Evolutionary conservation across 2,888 invertebrate genomes (phyloP), one percentile per base, ranked within the genome.

Genomic region (Tiliacea aurago): DNA sequence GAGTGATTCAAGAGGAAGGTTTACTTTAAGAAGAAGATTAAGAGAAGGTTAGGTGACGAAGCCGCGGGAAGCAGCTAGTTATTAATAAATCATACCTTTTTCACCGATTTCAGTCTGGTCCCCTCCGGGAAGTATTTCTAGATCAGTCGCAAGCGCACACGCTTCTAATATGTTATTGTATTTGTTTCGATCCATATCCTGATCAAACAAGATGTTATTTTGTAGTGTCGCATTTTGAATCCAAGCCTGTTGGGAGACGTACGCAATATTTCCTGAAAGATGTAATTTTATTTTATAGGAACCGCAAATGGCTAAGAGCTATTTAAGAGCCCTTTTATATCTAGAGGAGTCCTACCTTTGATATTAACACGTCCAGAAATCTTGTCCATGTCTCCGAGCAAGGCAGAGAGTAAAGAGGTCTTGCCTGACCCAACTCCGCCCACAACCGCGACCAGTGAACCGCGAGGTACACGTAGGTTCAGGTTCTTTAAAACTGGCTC

Each of bases 41-140:
- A n/a, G n/a, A n/a, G n/a, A n/a, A n/a, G n/a, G n/a, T n/a, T n/a
- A n/a, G n/a, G n/a, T n/a, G n/a, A n/a, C n/a, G n/a, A n/a, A n/a
- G n/a, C n/a, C n/a, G n/a, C n/a, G n/a, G n/a, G n/a, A n/a, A n/a
- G n/a, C n/a, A n/a, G n/a, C n/a, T n/a, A n/a, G n/a, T n/a, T 9
- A 28, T 37, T 43, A 58, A 58, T 45, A 18, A 45, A 56, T 62
- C n/a, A 41, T 97, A 93, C 98, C 98, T 95, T 99, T 99, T 95
- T 99, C 99, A 74, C 99, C 99, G 84, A 99, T 99, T 96, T 99
- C 99, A 0, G 99, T 99, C 90, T 97, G 97, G 96, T 99, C 99
- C 0, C 99, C 99, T 20, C 98, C 99, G 0, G 99, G 98, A 53
- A 99, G 95, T 95, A 99, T 99, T 66, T 98, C 98, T 85, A 99